Base-by-base conservation (phyloP, 2,888 invertebrate genomes). In the Drosophila antonietae region DNA sequence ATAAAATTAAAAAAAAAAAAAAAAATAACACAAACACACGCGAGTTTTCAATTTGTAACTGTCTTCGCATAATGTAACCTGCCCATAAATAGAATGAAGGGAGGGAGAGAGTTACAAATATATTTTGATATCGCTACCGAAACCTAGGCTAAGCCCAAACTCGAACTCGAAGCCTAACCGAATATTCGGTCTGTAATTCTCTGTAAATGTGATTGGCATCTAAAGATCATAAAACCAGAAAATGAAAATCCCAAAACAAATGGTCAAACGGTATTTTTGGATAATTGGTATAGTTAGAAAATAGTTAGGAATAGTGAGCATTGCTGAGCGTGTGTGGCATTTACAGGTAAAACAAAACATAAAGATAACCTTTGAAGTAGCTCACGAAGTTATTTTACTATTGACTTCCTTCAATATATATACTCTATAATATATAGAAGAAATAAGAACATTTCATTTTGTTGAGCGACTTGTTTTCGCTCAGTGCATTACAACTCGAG, bases 121-220 rank as follows among this genome's bases (percentile, higher is more conserved):
- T 81, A 81, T 84, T 84, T 85, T 85, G 81, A 88, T 83, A 79
- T 69, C 43, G 66, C 78, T 78, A 75, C 79, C 66, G 62, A 73
- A 73, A 31, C 41, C 43, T 23, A 52, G 60, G 23, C 23, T 4
- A 23, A 23, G 4, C 33, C 78, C 66, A 56, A 68, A 58, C 35
- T 31, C 43, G 28, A 52, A 61, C 44, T 68, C 66, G 56, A 68
- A 58, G 43, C 51, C 57, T 12, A 52, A 44, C 41, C 37, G 64
- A 60, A 46, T 56, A 55, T 51, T 52, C 10, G 31, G 31, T 33
- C 49, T 35, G 56, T 62, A 76, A 67, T 87, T 87, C 87, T 59
- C 57, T 71, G 71, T 80, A 89, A 84, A 78, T 73, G 64, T 62
- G 78, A 81, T 81, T 79, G 69, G 63, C 65, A 76, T 78, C 76